These are phyloP conservation scores for Drosophila subpulchrella DNA, from an alignment of 1,140 invertebrate species.

Conservation along the genomic window DNA sequence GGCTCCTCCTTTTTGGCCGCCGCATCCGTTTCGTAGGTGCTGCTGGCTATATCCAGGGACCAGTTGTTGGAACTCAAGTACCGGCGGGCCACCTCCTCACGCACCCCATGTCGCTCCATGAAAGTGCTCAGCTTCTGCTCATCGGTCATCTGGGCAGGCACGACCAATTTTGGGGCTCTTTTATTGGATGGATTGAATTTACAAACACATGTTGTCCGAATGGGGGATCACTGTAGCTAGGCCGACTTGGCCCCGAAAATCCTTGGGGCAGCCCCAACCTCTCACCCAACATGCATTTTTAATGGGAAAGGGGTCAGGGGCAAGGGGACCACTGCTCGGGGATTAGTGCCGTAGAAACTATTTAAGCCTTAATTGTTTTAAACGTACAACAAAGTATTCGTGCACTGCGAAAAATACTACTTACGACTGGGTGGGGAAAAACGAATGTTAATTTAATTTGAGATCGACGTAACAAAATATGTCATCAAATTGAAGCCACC, in stretches of 20 bases:
- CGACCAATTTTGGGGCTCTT: conserved; percentile 19
- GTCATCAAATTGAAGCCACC: no score
- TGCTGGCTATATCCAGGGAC: conserved; percentile 51
- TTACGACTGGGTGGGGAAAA: no score
- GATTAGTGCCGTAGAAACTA: conserved; percentile 17
- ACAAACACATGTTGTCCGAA: conserved; percentile 23
- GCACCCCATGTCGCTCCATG: conserved; percentile 63
- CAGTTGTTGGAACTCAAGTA: conserved; percentile 59
- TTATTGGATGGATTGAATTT: conserved; percentile 22
- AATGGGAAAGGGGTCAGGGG: conserved; percentile 14
- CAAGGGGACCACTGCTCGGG: background rate
- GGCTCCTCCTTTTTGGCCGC: conserved; percentile 1
- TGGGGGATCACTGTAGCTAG: conserved; percentile 9
- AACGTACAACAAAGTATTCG: conserved; percentile 6
- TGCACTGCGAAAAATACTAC: background rate
- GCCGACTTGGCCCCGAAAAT: conserved; percentile 19
- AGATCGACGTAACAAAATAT: no score
- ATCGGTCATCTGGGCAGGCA: conserved; percentile 65
- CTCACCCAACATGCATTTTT: conserved; percentile 12
- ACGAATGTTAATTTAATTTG: no score
- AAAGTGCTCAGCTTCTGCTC: conserved; percentile 67
- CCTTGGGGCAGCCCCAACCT: conserved; percentile 11
- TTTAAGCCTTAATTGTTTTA: conserved; percentile 25
- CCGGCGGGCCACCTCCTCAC: conserved; percentile 49
- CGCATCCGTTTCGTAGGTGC: conserved; percentile 43